These are phyloP conservation scores for Luffia ferchaultella DNA, from an alignment of 2,888 invertebrate genomes.

Conservation along the genomic window DNA sequence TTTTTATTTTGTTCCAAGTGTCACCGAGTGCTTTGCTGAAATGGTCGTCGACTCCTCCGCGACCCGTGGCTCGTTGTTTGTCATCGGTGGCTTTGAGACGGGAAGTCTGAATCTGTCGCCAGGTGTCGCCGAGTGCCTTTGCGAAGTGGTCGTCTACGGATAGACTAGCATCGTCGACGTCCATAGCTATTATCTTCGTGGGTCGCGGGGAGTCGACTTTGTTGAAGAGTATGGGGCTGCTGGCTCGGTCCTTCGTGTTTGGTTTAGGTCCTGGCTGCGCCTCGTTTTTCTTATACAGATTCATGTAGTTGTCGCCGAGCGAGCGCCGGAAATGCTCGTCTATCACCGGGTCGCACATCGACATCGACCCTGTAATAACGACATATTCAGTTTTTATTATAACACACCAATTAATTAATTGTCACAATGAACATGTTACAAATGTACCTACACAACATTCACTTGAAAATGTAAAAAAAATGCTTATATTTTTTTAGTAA, in stretches of 20 bases:
- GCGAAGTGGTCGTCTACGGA: conserved; percentile 93
- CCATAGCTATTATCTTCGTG: conserved; percentile 59
- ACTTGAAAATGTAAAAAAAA: not conserved
- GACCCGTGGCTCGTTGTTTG: conserved; percentile 29
- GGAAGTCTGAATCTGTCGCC: conserved; percentile 76
- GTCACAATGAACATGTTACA: too few species aligned
- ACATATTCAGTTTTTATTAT: conserved; percentile 1
- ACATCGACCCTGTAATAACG: conserved; percentile 67
- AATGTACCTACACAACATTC: too few species aligned
- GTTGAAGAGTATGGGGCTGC: conserved; percentile 55
- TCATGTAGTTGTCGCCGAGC: conserved; percentile 82
- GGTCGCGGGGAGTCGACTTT: conserved; percentile 39
- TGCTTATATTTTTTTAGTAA: too few species aligned
- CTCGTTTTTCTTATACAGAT: conserved; percentile 70
- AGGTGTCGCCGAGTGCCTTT: conserved; percentile 86
- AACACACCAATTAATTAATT: too few species aligned
- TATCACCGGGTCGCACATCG: conserved; percentile 89
- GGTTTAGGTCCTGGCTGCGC: conserved; percentile 39
- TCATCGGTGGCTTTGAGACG: conserved; percentile 52
- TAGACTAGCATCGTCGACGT: conserved; percentile 65
- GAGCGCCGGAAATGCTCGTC: conserved; percentile 96
- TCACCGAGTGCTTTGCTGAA: conserved; percentile 90
- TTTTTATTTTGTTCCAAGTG: conserved; percentile 81
- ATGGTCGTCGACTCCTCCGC: conserved; percentile 80
- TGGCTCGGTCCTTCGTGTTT: conserved; percentile 54